phyloP scores from a whole-genome alignment of 2,888 invertebrate genomes.

The Hirtodrosophila alboralis region DNA sequence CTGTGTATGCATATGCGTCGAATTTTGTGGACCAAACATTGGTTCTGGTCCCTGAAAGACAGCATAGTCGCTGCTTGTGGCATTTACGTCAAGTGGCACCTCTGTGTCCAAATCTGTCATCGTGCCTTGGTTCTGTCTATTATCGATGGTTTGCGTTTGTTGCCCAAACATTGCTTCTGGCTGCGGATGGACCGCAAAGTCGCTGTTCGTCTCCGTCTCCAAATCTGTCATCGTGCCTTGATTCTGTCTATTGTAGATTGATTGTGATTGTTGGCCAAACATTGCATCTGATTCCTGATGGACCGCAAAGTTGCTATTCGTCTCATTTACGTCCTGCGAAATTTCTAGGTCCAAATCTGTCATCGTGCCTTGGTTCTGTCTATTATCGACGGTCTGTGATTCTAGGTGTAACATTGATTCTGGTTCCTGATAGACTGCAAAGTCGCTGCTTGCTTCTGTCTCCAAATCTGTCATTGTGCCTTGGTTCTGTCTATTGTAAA shows the following conservation, averaged over 20 bases:
- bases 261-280: conserved; percentile 45
- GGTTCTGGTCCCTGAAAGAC: conserved; percentile 35
- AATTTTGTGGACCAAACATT: conserved; percentile 59
- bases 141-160: conserved; percentile 49
- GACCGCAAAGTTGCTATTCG: conserved; percentile 8
- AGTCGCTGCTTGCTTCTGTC: conserved; percentile 9
- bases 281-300: conserved; percentile 41
- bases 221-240: conserved; percentile 64
- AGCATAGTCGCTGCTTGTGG: conserved; percentile 7
- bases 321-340: neutral
- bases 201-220: conserved; percentile 15
- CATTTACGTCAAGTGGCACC: neutral
- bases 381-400: conserved; percentile 49
- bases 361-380: conserved; percentile 62
- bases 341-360: conserved; percentile 32
- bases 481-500: conserved; percentile 44
- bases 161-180: no score
- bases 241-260: conserved; percentile 30
- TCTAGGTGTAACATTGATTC: no score
- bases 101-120: conserved; percentile 50
- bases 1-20: conserved; percentile 81
- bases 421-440: no score
- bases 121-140: conserved; percentile 54
- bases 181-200: no score
- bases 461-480: conserved; percentile 59